A percentile compares a stretch with the other conserved stretches of the same genome.
Conservation (phyloP, 2,113 vertebrate species). For the Campylomormyrus numenius region DNA sequence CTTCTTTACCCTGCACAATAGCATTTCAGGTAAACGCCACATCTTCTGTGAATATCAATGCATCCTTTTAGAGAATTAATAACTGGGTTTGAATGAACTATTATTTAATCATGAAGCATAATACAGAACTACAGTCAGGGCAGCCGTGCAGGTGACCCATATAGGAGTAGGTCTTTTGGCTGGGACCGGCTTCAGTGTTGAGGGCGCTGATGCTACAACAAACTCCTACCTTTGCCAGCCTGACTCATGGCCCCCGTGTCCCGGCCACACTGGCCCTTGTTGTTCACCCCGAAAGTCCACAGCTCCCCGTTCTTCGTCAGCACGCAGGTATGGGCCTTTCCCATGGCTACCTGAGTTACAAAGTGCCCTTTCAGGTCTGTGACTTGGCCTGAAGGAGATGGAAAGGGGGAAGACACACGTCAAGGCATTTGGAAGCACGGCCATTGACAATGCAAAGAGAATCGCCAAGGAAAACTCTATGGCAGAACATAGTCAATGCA, state of each 20-base stretch:
- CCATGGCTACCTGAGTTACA: constrained; percentile 97
- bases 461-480: not conserved
- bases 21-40: not conserved
- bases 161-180: not conserved
- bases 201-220: too few species aligned
- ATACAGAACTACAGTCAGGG: not conserved
- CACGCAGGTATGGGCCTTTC: constrained; percentile 95
- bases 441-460: not conserved
- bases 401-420: not conserved
- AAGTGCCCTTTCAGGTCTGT: constrained; percentile 94
- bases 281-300: constrained; percentile 98
- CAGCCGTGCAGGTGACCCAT: not conserved
- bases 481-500: not conserved
- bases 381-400: constrained; percentile 74
- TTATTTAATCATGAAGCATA: not conserved
- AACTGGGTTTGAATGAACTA: not conserved
- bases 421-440: not conserved
- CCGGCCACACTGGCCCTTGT: constrained; percentile 96
- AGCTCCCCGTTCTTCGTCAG: constrained; percentile 93
- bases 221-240: constrained; percentile 81
- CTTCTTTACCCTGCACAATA: not conserved
- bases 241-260: constrained; percentile 93
- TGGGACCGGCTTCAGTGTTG: not conserved
- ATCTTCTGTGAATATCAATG: not conserved
- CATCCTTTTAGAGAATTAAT: not conserved